These are phyloP conservation scores for Phanerotoma sp. DNA, from an alignment of 2,888 invertebrate genomes.

Conservation along the genomic window DNA sequence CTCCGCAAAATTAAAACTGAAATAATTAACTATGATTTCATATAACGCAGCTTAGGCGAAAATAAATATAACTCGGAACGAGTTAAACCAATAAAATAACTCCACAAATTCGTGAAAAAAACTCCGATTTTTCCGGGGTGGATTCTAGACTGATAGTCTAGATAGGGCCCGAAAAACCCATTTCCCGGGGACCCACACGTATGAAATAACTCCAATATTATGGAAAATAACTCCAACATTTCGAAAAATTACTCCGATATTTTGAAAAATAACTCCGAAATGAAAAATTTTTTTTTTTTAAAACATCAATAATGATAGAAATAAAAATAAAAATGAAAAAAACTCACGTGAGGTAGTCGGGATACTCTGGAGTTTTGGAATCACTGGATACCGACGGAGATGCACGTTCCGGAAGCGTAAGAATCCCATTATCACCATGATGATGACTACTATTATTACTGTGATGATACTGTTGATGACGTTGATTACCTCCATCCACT, in stretches of 20 bases:
- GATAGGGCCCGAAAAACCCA: too few species aligned
- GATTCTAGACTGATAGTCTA: too few species aligned
- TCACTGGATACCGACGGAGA: conserved; percentile 34
- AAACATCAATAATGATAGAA: not conserved
- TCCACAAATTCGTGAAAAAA: too few species aligned
- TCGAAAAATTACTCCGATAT: not conserved
- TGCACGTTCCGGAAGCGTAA: conserved; percentile 21
- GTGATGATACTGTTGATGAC: conserved; percentile 32
- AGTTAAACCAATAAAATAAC: too few species aligned
- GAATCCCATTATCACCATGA: conserved; percentile 14
- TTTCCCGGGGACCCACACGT: too few species aligned
- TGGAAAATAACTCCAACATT: not conserved
- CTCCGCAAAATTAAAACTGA: too few species aligned
- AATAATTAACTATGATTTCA: too few species aligned
- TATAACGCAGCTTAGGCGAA: too few species aligned
- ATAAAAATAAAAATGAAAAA: not conserved
- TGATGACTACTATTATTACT: too few species aligned
- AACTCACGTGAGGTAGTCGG: conserved; percentile 64
- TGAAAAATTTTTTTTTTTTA: not conserved
- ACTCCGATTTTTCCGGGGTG: too few species aligned
- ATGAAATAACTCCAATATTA: not conserved
- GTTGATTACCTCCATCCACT: too few species aligned
- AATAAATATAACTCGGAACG: too few species aligned
- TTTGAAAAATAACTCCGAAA: not conserved
- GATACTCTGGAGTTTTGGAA: conserved; percentile 49